Evolutionary conservation across 2,113 vertebrate genomes (phyloP), one percentile per base, ranked within the genome.

Genomic region (Pterophyllum scalare): DNA sequence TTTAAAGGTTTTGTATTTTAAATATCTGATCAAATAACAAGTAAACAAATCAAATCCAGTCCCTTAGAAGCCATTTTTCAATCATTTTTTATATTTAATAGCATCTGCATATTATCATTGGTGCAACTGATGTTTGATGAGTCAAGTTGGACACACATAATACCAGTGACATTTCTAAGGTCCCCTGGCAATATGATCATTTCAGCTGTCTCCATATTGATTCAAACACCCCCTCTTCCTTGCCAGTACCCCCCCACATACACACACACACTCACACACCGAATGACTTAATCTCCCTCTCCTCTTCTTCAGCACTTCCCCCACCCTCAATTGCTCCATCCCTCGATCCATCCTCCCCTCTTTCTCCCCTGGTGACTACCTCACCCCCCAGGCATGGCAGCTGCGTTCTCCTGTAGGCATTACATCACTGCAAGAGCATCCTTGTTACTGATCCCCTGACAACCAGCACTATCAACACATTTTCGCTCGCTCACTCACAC

Each of bases 341-440:
- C 28, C 33, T 76, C 76, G 58, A 77, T 78, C 87, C 35, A 75
- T 82, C 88, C 79, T 81, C 82, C 65, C 82, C 70, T 76, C 83
- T 24, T 72, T 35, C 81, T 87, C 78, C 91, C 88, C 74, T 70
- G 70, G 82, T 87, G 87, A 93, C 90, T 92, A 91, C 94, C 87
- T 95, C 94, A 94, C 90, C 90, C 94, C 89, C 92, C 84, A 91
- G 92, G 92, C 93, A 95, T 95, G 93, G 83, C 94, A 96, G 94
- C 95, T 96, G 95, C 84, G 89, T 90, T 89, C 92, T 94, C 91
- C 92, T 92, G 87, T 88, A 92, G 84, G 92, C 92, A 94, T 96
- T 93, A 94, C 95, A 92, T 95, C 95, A 95, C 91, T 94, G 91
- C 84, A 92, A 93, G 92, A 94, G 91, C 93, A 94, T 90, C 90